These are phyloP conservation scores for Drosophila pseudotalamancana DNA, from an alignment of 2,888 invertebrate species.

Conservation along the genomic window DNA sequence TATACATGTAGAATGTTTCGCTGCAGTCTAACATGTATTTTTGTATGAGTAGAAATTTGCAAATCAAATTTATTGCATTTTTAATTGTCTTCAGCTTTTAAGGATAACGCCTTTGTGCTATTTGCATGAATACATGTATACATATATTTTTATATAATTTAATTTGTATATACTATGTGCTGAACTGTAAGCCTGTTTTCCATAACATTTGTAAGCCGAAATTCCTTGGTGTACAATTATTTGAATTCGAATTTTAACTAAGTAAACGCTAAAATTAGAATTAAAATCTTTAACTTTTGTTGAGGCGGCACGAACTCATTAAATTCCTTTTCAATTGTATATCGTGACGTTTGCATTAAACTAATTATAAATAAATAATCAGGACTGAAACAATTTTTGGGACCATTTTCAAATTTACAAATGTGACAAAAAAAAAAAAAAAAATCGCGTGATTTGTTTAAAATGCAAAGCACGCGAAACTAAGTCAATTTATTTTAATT, in stretches of 20 bases:
- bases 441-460: slow-evolving; percentile 67
- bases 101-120: no score
- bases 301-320: not conserved
- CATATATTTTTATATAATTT: no score
- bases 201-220: no score
- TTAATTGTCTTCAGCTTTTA: no score
- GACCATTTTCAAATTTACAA: slow-evolving; percentile 69
- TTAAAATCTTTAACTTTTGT: not conserved
- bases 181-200: no score
- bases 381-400: slow-evolving; percentile 62
- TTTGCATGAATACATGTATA: no score
- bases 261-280: not conserved
- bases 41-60: no score
- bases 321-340: slow-evolving; percentile 64
- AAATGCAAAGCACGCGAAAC: slow-evolving; percentile 58
- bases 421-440: slow-evolving; percentile 54
- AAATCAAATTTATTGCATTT: no score
- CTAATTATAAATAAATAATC: slow-evolving; percentile 78
- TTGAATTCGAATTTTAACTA: not conserved
- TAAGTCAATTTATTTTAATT: slow-evolving; percentile 77
- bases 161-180: no score
- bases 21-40: no score
- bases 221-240: not conserved
- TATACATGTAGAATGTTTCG: no score
- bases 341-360: slow-evolving; percentile 40